A percentile compares a stretch with the other conserved stretches of the same genome.
These are phyloP conservation scores for pig (Sus scrofa) DNA, from an alignment of 2,113 vertebrate species.

Conservation along the genomic window T2T-Sscrofa CM000813.6:2183001-2183500, in stretches of 20 bases:
- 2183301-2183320: background rate
- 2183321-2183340: background rate
- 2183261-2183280: background rate
- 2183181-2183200: fast-evolving
- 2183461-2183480: fast-evolving
- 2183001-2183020: background rate
- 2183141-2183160: background rate
- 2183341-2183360: background rate
- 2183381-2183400: background rate
- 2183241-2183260: background rate
- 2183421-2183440: background rate
- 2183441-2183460: background rate
- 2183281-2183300: fast-evolving
- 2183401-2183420: background rate
- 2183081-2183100: background rate
- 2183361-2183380: background rate
- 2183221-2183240: fast-evolving
- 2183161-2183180: background rate
- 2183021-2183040: background rate
- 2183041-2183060: fast-evolving
- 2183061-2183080: background rate
- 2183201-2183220: background rate
- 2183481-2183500: background rate
- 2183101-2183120: background rate
- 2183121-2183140: background rate